Evolutionary conservation across 1,140 invertebrate species (phyloP), one percentile per base, ranked within the genome.

Genomic region (Drosophila cardini): DNA sequence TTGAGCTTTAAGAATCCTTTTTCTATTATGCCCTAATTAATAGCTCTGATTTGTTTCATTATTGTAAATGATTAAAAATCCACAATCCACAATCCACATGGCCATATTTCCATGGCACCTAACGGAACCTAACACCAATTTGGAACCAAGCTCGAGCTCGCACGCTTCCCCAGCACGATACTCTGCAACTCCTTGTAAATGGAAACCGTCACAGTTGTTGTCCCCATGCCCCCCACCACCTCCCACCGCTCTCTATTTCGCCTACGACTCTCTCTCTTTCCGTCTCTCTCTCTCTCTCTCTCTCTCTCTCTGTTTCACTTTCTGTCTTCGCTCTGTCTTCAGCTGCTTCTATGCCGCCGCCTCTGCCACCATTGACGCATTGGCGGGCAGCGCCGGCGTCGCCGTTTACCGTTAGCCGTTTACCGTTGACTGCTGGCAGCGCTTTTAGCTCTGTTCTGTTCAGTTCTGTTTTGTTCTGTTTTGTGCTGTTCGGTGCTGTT

Each of bases 191-290:
- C 72, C 79, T 75, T 83, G 83, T 86, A 86, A 86, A 81, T 86
- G 83, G 82, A 86, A 87, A 87, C 82, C 82, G 83, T 86, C 86
- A 86, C 81, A 85, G 78, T 85, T 86, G 76, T 87, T 76, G 79
- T 86, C 58, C 82, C 73, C 63, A 38, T 63, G 56, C 65, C 71
- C 46, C 48, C 26, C 36, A 26, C n/a, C 18, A 1, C 4, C 1
- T 10, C 30, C 11, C 30, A 26, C 21, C 21, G 4, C 21, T 26
- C 21, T 26, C 4, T 26, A 26, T 26, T 26, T 26, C 13, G 13
- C 26, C 15, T 32, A 4, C 13, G 13, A 8, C 32, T 30, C 38
- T 4, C 11, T 40, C n/a, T 50, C 21, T 13, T 4, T 26, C 65
- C 67, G 42, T 26, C 21, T 26, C 21, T 26, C 21, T 26, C 48